These are phyloP conservation scores for Synodontis membranacea DNA, from an alignment of 2,113 vertebrate genomes.

Conservation along the genomic window DNA sequence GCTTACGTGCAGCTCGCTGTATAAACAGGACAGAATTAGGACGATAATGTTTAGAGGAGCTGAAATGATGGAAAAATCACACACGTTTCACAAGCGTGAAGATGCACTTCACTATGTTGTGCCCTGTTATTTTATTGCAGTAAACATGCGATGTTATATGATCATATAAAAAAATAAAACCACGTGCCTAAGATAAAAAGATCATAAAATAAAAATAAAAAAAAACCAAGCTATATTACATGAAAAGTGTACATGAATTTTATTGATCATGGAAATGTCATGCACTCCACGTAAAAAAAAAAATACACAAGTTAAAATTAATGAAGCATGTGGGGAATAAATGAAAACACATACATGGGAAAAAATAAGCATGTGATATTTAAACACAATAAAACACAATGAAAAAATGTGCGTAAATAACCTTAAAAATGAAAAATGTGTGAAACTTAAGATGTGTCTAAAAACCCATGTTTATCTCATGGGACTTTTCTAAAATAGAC, in stretches of 20 bases:
- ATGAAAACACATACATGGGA: too few species aligned
- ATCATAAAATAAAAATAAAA: too few species aligned
- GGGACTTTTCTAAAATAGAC: background rate
- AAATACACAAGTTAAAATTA: background rate
- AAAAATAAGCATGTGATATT: too few species aligned
- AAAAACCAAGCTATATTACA: too few species aligned
- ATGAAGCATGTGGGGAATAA: background rate
- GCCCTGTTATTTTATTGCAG: background rate
- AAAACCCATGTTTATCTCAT: background rate
- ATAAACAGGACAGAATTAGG: background rate
- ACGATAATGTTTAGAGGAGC: background rate
- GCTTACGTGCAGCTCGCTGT: background rate
- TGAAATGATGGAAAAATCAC: background rate
- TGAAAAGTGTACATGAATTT: too few species aligned
- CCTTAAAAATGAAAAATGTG: background rate
- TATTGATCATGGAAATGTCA: too few species aligned
- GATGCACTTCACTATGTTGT: background rate
- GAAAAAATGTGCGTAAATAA: background rate
- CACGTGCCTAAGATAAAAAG: background rate
- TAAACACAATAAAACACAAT: background rate
- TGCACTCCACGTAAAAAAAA: too few species aligned
- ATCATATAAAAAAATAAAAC: background rate
- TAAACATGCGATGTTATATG: background rate
- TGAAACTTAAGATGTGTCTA: background rate
- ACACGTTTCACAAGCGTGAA: background rate